Percentiles rank a stretch among this genome's conserved stretches.
These are phyloP conservation scores for Poeciliopsis occidentalis DNA, from an alignment of 2,113 vertebrate species.

Conservation along the genomic window DNA sequence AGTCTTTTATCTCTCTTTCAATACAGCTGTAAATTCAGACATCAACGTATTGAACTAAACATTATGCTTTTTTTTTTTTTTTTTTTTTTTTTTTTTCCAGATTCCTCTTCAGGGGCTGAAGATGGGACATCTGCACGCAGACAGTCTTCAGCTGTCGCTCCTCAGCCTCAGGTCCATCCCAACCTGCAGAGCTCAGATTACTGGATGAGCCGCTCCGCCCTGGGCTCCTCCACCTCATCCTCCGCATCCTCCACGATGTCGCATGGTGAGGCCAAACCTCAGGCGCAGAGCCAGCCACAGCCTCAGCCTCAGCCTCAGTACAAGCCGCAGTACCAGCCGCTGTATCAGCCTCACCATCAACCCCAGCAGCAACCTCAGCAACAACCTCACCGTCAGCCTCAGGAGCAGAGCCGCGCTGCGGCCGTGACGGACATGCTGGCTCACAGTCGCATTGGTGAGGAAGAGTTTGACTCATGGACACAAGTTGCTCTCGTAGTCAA, in stretches of 20 bases:
- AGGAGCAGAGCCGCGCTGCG: conserved; percentile 47
- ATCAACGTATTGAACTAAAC: neutral
- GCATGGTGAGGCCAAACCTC: conserved; percentile 91
- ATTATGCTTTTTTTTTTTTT: neutral
- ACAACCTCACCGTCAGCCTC: conserved; percentile 38
- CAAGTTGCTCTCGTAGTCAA: neutral
- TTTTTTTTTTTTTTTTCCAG: conserved; percentile 72
- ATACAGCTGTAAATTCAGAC: neutral
- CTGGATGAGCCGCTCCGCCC: conserved; percentile 95
- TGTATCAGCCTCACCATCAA: conserved; percentile 68
- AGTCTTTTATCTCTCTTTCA: too few species aligned
- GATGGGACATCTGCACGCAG: conserved; percentile 90
- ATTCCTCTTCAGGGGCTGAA: conserved; percentile 97
- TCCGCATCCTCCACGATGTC: conserved; percentile 98
- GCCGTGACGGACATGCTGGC: conserved; percentile 64
- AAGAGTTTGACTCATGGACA: neutral
- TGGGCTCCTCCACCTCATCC: conserved; percentile 97
- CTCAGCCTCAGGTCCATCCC: conserved; percentile 78
- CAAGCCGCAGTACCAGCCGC: conserved; percentile 62
- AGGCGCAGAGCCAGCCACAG: conserved; percentile 63
- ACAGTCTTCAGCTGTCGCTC: conserved; percentile 85
- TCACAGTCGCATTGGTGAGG: conserved; percentile 87
- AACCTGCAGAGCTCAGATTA: conserved; percentile 92
- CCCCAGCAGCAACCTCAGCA: conserved; percentile 60
- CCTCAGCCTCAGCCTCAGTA: conserved; percentile 47